Conservation (phyloP, 2,888 invertebrate species). For the Plebejus argus region DNA sequence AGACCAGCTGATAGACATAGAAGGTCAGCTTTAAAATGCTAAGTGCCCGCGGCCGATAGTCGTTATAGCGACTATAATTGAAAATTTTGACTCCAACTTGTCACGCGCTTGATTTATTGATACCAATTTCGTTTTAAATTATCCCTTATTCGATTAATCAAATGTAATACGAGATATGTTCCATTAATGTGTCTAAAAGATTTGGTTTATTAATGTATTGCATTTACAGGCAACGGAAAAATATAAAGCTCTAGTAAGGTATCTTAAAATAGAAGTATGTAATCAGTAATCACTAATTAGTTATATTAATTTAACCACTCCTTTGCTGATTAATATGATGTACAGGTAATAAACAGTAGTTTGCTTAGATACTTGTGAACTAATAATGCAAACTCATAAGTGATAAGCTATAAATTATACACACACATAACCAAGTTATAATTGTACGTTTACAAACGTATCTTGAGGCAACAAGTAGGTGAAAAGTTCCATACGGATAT, state of each 20-base stretch:
- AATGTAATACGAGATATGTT: conserved; percentile 7
- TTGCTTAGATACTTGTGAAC: no score
- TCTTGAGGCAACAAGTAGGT: conserved; percentile 6
- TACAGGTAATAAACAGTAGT: no score
- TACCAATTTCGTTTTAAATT: conserved; percentile 19
- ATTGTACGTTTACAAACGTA: neutral
- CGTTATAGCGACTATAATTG: conserved; percentile 25
- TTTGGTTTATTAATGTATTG: neutral
- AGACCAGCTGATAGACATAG: neutral
- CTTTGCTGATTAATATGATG: neutral
- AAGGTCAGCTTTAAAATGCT: conserved; percentile 25
- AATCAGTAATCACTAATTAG: neutral
- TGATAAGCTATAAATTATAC: neutral
- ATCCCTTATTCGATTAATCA: conserved; percentile 21
- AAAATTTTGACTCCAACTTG: conserved; percentile 14
- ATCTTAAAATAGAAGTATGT: neutral
- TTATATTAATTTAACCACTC: neutral
- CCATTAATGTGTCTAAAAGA: conserved; percentile 6
- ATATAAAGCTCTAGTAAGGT: neutral
- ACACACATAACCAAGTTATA: neutral
- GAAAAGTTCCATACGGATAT: conserved; percentile 40
- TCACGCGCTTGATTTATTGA: conserved; percentile 21
- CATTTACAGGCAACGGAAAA: neutral
- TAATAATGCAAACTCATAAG: neutral
- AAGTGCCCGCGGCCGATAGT: conserved; percentile 17